Percentiles rank a stretch among this genome's conserved stretches.
Evolutionary conservation across 2,888 invertebrate species (phyloP).

Genomic region (Ophion costatus): DNA sequence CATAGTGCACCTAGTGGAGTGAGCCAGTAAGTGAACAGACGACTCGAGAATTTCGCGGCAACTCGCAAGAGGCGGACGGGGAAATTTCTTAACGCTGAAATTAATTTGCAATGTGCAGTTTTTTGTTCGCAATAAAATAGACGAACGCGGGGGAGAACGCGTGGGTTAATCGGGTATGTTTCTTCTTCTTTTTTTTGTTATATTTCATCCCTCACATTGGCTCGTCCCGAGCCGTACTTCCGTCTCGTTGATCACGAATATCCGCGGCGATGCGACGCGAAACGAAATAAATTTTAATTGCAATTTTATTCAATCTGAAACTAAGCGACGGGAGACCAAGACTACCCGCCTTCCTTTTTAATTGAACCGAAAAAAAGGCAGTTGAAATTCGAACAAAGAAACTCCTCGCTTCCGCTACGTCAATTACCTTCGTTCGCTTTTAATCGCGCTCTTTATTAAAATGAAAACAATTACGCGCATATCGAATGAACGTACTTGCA

Average conservation of each 20-base stretch:
- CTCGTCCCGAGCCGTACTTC: slow-evolving; percentile 35
- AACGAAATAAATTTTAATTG: slow-evolving; percentile 49
- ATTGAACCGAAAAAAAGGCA: too few relatives aligned
- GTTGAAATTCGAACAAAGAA: not conserved
- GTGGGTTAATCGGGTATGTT: slow-evolving; percentile 38
- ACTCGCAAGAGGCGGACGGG: not conserved
- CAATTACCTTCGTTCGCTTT: too few relatives aligned
- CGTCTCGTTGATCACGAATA: slow-evolving; percentile 64
- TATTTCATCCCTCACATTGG: slow-evolving; percentile 1
- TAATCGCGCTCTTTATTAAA: not conserved
- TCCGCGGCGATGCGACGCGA: not conserved
- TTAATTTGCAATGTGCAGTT: slow-evolving; percentile 49
- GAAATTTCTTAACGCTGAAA: slow-evolving; percentile 6
- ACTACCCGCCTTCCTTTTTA: too few relatives aligned
- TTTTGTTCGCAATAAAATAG: slow-evolving; percentile 41
- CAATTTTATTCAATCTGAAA: slow-evolving; percentile 39
- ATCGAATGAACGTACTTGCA: too few relatives aligned
- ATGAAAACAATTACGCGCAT: too few relatives aligned
- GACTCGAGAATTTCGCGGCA: slow-evolving; percentile 7
- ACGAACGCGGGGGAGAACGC: slow-evolving; percentile 10
- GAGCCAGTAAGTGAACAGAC: slow-evolving; percentile 37
- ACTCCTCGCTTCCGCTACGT: too few relatives aligned
- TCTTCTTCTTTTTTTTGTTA: slow-evolving; percentile 16
- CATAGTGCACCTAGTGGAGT: slow-evolving; percentile 25
- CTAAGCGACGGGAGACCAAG: slow-evolving; percentile 1